Evolutionary conservation across 2,888 invertebrate genomes (phyloP).

Genomic region (Lithosia quadra): DNA sequence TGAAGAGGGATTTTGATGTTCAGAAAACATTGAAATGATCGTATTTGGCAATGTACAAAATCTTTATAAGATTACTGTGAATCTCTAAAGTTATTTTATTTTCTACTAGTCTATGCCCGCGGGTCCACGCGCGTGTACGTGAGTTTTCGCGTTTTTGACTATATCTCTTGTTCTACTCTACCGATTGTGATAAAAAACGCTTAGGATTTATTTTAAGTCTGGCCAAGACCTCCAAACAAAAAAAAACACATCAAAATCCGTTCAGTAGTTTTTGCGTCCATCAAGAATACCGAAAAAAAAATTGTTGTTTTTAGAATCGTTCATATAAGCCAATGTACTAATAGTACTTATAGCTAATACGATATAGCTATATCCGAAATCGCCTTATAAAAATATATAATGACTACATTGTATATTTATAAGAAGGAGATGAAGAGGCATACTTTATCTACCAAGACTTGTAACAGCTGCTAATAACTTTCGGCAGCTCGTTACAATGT

Average conservation of each 20-base stretch:
- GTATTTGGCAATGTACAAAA: constrained; percentile 16
- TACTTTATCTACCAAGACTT: constrained; percentile 11
- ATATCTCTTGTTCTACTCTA: too few species aligned
- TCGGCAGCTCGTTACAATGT: constrained; percentile 21
- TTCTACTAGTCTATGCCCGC: too few species aligned
- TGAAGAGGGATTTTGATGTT: constrained; percentile 25
- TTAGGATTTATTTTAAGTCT: not conserved
- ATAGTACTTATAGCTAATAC: too few species aligned
- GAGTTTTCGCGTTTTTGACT: too few species aligned
- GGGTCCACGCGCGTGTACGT: too few species aligned
- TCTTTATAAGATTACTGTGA: constrained; percentile 9
- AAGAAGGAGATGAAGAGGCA: not conserved
- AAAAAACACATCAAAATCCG: too few species aligned
- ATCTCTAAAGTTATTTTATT: not conserved
- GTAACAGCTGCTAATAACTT: constrained; percentile 21
- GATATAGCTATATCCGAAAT: not conserved
- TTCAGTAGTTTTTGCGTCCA: too few species aligned
- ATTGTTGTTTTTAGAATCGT: too few species aligned
- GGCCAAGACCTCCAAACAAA: too few species aligned
- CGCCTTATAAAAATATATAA: not conserved
- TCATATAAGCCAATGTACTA: too few species aligned
- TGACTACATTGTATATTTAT: constrained; percentile 1
- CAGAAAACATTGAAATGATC: constrained; percentile 19
- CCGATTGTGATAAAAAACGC: not conserved
- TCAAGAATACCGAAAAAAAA: too few species aligned